A percentile compares a stretch with the other conserved stretches of the same genome.
Conservation (phyloP, 2,888 invertebrate genomes). For the Galerucella calmariensis region DNA sequence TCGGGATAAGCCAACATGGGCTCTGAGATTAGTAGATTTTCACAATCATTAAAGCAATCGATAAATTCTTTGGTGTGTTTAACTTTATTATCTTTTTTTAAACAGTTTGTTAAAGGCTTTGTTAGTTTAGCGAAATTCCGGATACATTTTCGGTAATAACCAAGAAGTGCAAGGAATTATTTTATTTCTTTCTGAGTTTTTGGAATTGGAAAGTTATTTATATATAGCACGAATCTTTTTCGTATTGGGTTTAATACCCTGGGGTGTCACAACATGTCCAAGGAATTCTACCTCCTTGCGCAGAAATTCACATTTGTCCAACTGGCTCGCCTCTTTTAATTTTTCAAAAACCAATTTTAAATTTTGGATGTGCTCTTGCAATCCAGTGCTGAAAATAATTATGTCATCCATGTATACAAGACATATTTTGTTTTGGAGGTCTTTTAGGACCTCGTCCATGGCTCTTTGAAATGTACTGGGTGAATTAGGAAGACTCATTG, state of each 20-base stretch:
- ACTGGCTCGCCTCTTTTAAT: conserved; percentile 12
- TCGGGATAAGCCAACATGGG: conserved; percentile 21
- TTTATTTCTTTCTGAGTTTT: too few relatives aligned
- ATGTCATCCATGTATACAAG: too few relatives aligned
- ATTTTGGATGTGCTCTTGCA: conserved; percentile 1
- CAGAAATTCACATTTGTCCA: conserved; percentile 18
- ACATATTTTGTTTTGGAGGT: too few relatives aligned
- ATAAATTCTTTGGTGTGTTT: neutral
- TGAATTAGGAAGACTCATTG: too few relatives aligned
- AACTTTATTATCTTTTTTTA: neutral
- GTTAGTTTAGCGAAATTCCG: neutral
- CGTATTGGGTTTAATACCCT: conserved; percentile 38
- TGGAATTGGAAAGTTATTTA: neutral
- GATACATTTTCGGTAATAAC: neutral
- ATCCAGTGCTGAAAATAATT: too few relatives aligned
- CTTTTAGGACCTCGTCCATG: too few relatives aligned
- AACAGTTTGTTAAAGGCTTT: neutral
- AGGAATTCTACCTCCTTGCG: conserved; percentile 33
- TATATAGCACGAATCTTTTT: neutral
- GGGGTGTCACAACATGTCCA: conserved; percentile 22
- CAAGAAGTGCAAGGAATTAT: too few relatives aligned
- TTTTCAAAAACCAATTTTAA: conserved; percentile 16
- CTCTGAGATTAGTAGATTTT: conserved; percentile 16
- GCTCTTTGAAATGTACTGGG: too few relatives aligned
- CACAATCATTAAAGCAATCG: neutral